phyloP scores from a whole-genome alignment of 2,797 vertebrate species.

The Rhyacichthys aspro region DNA sequence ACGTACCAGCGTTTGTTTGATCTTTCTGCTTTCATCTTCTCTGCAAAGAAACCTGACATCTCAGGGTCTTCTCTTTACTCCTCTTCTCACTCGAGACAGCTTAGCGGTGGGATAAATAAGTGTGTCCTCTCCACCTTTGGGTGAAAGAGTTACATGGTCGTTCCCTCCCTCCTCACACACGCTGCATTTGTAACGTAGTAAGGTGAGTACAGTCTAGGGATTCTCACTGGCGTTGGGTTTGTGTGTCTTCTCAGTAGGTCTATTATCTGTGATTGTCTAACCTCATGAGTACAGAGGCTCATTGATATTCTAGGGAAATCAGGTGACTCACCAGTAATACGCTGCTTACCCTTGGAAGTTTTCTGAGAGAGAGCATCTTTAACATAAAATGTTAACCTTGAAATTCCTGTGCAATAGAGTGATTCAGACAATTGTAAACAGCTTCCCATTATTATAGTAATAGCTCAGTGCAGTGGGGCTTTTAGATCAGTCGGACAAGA shows the following conservation, averaged over 20 bases:
- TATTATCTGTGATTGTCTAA: conserved; percentile 28
- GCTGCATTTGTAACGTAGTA: conserved; percentile 37
- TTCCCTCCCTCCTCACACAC: conserved; percentile 28
- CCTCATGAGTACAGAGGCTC: conserved; percentile 7
- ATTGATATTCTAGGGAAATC: conserved; percentile 32
- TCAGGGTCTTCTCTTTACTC: conserved; percentile 56
- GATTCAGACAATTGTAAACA: conserved; percentile 47
- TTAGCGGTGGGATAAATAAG: conserved; percentile 46
- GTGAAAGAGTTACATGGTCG: conserved; percentile 41
- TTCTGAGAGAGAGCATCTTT: conserved; percentile 3
- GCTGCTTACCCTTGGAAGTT: conserved; percentile 33
- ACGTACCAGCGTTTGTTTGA: conserved; percentile 71
- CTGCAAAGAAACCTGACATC: conserved; percentile 73
- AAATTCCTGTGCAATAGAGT: conserved; percentile 35
- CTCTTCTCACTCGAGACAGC: conserved; percentile 45
- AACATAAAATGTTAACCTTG: conserved; percentile 41
- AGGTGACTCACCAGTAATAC: conserved; percentile 21
- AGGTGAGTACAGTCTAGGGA: conserved; percentile 2
- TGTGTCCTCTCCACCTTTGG: conserved; percentile 53
- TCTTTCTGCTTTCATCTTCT: conserved; percentile 76
- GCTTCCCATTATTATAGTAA: conserved; percentile 46
- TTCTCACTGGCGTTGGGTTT: background rate
- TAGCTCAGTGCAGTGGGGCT: conserved; percentile 38
- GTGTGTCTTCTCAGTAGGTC: conserved; percentile 11
- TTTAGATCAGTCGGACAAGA: conserved; percentile 46